Percentiles rank a stretch among this genome's conserved stretches.
Conservation (phyloP, 92 coral and sea anemone genomes). For the Parazoanthus swiftii region DNA sequence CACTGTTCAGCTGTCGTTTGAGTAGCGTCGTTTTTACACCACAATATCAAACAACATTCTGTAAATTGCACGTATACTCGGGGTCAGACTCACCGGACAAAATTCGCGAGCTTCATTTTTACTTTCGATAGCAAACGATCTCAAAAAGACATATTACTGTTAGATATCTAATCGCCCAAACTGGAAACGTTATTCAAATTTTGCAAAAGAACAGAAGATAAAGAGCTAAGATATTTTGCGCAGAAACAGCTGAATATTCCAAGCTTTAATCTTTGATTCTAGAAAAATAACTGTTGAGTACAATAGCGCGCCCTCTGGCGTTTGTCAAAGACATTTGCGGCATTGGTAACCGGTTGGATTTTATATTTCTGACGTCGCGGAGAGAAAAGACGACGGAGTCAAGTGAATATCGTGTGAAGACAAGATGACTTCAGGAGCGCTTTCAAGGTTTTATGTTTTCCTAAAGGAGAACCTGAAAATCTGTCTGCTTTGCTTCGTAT, state of each 20-base stretch:
- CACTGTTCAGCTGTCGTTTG: constrained; percentile 11
- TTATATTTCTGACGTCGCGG: background rate
- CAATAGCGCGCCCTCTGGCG: background rate
- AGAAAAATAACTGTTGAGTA: background rate
- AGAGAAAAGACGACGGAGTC: background rate
- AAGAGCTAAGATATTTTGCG: background rate
- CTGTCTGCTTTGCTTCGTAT: constrained; percentile 41
- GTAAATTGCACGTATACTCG: background rate
- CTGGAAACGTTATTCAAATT: background rate
- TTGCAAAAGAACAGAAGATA: background rate
- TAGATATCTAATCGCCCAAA: background rate
- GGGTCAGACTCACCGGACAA: background rate
- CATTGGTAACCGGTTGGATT: background rate
- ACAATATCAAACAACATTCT: background rate
- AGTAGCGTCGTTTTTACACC: constrained; percentile 18
- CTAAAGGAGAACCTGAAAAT: constrained; percentile 9
- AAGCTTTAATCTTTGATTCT: background rate
- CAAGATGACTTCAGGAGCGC: background rate
- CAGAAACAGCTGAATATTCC: background rate
- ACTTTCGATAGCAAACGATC: background rate
- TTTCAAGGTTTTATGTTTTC: background rate
- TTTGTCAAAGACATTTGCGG: background rate
- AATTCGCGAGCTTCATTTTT: background rate
- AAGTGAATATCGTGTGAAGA: background rate
- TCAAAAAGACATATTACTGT: background rate